Conservation (phyloP, 1,140 invertebrate genomes). For the Lepidurus arcticus region DNA sequence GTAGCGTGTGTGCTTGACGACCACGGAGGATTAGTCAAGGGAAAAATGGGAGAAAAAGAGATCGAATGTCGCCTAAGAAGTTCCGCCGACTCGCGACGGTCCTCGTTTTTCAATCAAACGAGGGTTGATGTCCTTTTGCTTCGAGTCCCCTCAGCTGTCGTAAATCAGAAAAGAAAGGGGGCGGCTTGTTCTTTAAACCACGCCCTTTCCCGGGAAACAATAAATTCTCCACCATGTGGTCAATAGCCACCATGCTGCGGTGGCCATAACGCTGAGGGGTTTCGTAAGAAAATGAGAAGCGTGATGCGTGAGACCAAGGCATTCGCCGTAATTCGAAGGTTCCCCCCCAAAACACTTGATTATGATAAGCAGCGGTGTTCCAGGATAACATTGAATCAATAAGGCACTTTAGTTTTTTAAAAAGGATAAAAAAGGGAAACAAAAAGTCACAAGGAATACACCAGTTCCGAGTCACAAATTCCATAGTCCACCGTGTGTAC, state of each 20-base stretch:
- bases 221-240: constrained; percentile 21
- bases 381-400: constrained; percentile 4
- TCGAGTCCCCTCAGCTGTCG: neutral
- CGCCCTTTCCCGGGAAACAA: neutral
- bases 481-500: neutral
- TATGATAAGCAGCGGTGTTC: neutral
- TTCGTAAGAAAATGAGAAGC: constrained; percentile 1
- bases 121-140: no score
- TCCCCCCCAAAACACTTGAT: neutral
- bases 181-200: neutral
- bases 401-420: neutral
- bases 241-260: constrained; percentile 16
- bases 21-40: no score
- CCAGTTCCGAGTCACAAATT: neutral
- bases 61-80: no score
- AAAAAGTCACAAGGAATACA: neutral
- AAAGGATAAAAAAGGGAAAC: neutral
- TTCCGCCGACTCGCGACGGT: no score
- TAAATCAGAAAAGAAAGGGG: constrained; percentile 8
- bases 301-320: constrained; percentile 13
- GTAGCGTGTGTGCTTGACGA: no score
- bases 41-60: no score
- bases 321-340: constrained; percentile 14
- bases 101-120: no score
- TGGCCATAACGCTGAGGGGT: constrained; percentile 11